phyloP scores from a whole-genome alignment of 2,113 vertebrate species.

The Chrysemys picta region DNA sequence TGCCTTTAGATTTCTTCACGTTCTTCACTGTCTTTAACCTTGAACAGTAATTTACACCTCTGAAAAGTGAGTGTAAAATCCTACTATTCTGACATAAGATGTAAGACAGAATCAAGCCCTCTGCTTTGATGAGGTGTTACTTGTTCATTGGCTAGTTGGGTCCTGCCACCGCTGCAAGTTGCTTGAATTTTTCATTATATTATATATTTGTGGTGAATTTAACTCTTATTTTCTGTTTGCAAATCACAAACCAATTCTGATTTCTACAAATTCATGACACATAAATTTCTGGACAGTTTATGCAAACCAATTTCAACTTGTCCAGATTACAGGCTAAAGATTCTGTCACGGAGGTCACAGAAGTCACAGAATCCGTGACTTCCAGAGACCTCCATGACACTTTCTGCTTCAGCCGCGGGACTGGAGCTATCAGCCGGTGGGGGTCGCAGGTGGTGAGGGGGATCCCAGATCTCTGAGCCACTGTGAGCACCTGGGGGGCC shows the following conservation, averaged over 20 bases:
- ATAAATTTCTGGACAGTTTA: not conserved
- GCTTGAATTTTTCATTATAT: not conserved
- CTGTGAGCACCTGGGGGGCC: not conserved
- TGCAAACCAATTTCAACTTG: not conserved
- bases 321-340: not conserved
- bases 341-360: not conserved
- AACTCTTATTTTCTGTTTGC: not conserved
- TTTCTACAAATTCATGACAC: not conserved
- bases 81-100: not conserved
- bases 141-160: not conserved
- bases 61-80: not conserved
- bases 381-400: not conserved
- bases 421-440: not conserved
- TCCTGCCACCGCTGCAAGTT: not conserved
- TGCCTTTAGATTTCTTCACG: not conserved
- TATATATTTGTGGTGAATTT: not conserved
- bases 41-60: not conserved
- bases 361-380: not conserved
- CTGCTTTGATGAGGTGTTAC: not conserved
- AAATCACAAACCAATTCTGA: not conserved
- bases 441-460: too few species aligned
- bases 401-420: not conserved
- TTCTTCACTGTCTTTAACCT: not conserved
- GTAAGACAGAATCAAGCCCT: not conserved
- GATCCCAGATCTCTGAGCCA: not conserved